Percentiles rank a stretch among this genome's conserved stretches.
phyloP scores from a whole-genome alignment of 2,888 invertebrate species.

The Sminthurinus aureus region DNA sequence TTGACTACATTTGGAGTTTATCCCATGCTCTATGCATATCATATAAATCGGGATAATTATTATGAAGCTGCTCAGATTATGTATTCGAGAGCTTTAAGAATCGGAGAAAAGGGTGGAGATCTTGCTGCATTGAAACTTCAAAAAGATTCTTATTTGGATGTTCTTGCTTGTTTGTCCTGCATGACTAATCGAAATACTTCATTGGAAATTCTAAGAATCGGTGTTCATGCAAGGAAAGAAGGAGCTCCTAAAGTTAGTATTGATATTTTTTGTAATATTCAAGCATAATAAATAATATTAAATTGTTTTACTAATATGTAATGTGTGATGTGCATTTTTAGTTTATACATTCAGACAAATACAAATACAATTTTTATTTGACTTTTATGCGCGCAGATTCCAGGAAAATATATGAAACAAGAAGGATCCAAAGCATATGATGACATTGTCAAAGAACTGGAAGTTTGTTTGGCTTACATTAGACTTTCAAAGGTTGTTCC shows the following conservation, averaged over 20 bases:
- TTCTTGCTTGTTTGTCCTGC: constrained; percentile 54
- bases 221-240: constrained; percentile 37
- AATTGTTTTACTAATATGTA: not conserved
- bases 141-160: constrained; percentile 54
- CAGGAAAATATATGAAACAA: constrained; percentile 25
- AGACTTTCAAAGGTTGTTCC: constrained; percentile 43
- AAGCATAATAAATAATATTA: too few relatives aligned
- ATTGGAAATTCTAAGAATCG: constrained; percentile 51
- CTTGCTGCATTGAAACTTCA: constrained; percentile 53
- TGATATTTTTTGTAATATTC: too few relatives aligned
- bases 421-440: constrained; percentile 46
- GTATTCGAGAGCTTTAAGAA: constrained; percentile 54
- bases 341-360: not conserved
- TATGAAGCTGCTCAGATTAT: constrained; percentile 56
- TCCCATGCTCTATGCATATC: constrained; percentile 58
- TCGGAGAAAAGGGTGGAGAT: constrained; percentile 56
- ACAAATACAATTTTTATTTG: too few relatives aligned
- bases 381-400: constrained; percentile 24
- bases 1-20: constrained; percentile 53
- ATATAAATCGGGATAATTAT: constrained; percentile 53
- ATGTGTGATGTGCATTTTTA: not conserved
- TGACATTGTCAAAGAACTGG: constrained; percentile 50
- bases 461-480: constrained; percentile 44
- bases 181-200: constrained; percentile 46
- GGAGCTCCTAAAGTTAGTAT: constrained; percentile 22